Evolutionary conservation across 1,140 invertebrate species (phyloP), one percentile per base, ranked within the genome.

Genomic region (Drosophila mayri): DNA sequence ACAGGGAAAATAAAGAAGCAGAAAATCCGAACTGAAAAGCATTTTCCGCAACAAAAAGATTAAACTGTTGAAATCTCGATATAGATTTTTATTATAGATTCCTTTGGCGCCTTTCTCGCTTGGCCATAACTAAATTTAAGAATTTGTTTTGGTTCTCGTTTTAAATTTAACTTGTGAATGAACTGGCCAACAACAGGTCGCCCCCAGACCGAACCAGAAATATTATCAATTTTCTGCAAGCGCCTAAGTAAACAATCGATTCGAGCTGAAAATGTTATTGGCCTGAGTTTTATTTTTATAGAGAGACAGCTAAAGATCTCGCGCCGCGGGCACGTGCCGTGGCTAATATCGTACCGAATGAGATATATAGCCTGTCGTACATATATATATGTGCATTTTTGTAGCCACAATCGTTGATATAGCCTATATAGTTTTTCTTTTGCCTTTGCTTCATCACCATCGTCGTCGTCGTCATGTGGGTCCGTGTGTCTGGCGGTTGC

Each of bases 111-210:
- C 52, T 28, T 35, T 37, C 11, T 70, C 74, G 73, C 47, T 85
- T 77, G 79, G 80, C 78, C 82, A 86, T 83, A 87, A 87, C 85
- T 88, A 88, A 90, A 85, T 79, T 85, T 90, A 88, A 88, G 74
- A 90, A 76, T 85, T 88, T 83, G 83, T 88, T 88, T 88, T 90
- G 85, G 86, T 88, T 90, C 79, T 75, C 65, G 84, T 71, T 90
- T 85, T 88, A 90, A 90, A 78, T 90, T 88, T 88, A 88, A 88
- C 47, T 52, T 63, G 72, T 73, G 67, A 81, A 85, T 85, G 82
- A 78, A 85, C 62, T 52, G 59, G 79, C 59, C 62, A 60, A 68
- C 67, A 67, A 76, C 62, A 76, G 62, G 73, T 67, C 49, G 47
- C 62, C 73, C 43, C 20, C 11, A 46, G 50, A 28, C 73, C 62